A percentile compares a stretch with the other conserved stretches of the same genome.
These are phyloP conservation scores for Phortica okadai DNA, from an alignment of 2,888 invertebrate genomes.

Conservation along the genomic window DNA sequence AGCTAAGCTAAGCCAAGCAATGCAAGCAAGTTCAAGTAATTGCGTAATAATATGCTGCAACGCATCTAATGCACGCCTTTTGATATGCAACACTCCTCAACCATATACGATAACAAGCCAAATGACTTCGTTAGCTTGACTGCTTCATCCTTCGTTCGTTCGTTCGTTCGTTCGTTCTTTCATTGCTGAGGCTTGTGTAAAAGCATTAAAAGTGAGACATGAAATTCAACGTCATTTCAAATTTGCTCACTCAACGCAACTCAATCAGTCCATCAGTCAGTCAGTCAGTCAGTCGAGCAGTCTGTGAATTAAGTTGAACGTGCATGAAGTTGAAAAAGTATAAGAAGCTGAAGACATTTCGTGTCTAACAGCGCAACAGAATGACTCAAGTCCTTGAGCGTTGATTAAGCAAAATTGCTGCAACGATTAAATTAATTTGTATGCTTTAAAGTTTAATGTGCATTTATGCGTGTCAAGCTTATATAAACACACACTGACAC, in stretches of 20 bases:
- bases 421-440: conserved; percentile 62
- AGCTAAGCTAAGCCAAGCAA: not conserved
- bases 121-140: conserved; percentile 18
- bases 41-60: conserved; percentile 26
- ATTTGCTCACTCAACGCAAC: conserved; percentile 14
- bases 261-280: conserved; percentile 30
- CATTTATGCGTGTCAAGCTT: conserved; percentile 23
- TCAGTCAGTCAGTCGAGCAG: conserved; percentile 17
- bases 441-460: conserved; percentile 36
- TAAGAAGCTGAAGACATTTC: no score
- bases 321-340: no score
- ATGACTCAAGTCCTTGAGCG: conserved; percentile 29
- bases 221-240: not conserved
- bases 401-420: conserved; percentile 60
- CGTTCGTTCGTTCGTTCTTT: not conserved
- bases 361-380: not conserved
- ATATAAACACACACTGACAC: not conserved
- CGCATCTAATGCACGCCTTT: not conserved
- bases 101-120: not conserved
- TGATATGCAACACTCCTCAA: not conserved
- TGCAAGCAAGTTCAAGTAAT: conserved; percentile 9
- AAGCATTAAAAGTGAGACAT: not conserved
- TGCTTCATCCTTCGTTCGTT: not conserved
- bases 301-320: not conserved
- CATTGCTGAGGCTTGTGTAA: not conserved